Conservation (phyloP, 2,113 vertebrate species). For the Delphinus delphis region DNA sequence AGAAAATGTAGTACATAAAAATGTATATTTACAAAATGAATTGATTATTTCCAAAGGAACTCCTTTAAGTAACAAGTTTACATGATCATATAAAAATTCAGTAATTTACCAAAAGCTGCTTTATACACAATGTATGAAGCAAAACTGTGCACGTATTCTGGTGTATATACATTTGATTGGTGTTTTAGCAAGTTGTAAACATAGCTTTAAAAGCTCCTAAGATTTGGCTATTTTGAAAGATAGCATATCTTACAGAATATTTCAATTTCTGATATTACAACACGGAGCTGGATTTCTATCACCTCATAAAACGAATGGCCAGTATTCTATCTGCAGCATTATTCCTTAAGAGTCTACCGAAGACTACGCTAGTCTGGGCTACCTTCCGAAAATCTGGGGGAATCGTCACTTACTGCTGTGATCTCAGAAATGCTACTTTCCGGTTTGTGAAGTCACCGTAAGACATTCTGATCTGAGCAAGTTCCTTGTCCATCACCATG, state of each 20-base stretch:
- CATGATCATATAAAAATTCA: neutral
- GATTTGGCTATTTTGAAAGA: neutral
- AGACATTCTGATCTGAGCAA: neutral
- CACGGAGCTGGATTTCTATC: neutral
- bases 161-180: neutral
- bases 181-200: neutral
- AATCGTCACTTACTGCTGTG: rapidly evolving
- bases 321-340: no score
- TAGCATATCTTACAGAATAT: neutral
- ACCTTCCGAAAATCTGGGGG: neutral
- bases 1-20: neutral
- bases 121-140: neutral
- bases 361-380: neutral
- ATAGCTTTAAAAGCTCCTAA: neutral
- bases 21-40: neutral
- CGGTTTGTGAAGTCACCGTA: neutral
- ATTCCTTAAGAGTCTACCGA: neutral
- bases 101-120: neutral
- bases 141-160: neutral
- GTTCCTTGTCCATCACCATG: neutral
- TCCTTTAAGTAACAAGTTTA: neutral
- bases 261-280: neutral
- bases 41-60: neutral
- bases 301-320: neutral
- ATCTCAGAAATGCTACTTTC: neutral